Evolutionary conservation across 1,140 invertebrate species (phyloP), one percentile per base, ranked within the genome.

Genomic region (Dendrolimus kikuchii): DNA sequence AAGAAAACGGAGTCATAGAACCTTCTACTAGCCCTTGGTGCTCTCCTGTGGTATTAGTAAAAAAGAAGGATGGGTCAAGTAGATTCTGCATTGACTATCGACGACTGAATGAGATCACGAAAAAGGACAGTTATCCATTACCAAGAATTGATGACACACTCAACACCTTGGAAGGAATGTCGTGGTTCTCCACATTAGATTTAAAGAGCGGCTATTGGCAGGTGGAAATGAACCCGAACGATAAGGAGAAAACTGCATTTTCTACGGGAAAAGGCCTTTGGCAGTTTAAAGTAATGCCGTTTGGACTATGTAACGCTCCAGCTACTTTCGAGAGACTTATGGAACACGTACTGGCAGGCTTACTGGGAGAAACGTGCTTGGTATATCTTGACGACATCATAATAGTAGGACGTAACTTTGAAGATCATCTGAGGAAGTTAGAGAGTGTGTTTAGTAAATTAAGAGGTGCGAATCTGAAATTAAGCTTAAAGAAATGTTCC

Each of bases 201-300:
- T 41, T 77, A n/a, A 68, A 68, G 46, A 48, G 45, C 53, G 75
- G 78, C 5, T 86, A 83, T 53, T 74, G 67, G 57, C 81, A 84
- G 50, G 62, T 86, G 5, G 57, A 66, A 45, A 58, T 86, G 2
- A 9, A 40, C 5, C 5, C 48, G 6, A 49, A 57, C 46, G 68
- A 79, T 46, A 61, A 64, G 3, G 66, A 74, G 37, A 77, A 74
- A 42, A 89, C 88, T 3, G 83, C 78, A 0, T 88, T 89, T 50
- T 68, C 70, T 5, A 78, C 73, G 3, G 71, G 73, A 5, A 72
- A 76, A 38, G 81, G 79, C 4, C 40, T 80, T 4, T 88, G 64
- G 55, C 53, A 71, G 51, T 89, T 84, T 53, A 66, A 58, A 6
- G 64, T 79, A 0, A 74, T 89, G 71, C 77, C 86, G 0, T 86